phyloP scores from a whole-genome alignment of 2,113 vertebrate species.

The Varanus komodoensis region DNA sequence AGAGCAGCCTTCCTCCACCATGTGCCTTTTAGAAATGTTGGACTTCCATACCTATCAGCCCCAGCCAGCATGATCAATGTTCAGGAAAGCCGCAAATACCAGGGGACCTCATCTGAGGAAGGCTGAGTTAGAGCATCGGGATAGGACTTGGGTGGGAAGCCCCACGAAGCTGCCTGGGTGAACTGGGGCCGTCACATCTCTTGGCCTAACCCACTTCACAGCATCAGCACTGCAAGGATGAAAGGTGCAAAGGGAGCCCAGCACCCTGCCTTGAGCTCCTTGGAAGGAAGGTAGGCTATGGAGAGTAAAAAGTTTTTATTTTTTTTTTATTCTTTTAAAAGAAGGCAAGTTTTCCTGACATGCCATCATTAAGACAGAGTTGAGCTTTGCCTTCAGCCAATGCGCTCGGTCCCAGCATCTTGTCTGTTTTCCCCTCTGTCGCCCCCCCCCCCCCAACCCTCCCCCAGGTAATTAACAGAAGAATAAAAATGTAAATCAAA shows the following conservation, averaged over 20 bases:
- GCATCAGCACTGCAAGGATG: background rate
- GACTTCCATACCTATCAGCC: too few relatives aligned
- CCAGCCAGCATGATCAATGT: too few relatives aligned
- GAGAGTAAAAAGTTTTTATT: background rate
- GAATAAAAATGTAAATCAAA: slow-evolving; percentile 70
- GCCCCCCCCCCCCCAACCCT: background rate
- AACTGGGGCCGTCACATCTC: background rate
- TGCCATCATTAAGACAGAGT: background rate
- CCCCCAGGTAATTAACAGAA: slow-evolving; percentile 44
- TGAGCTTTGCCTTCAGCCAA: slow-evolving; percentile 39
- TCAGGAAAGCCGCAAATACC: too few relatives aligned
- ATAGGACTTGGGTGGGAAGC: background rate
- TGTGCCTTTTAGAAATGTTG: too few relatives aligned
- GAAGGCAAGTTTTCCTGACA: background rate
- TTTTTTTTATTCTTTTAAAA: too few relatives aligned
- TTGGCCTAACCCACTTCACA: background rate
- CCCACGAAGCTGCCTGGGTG: background rate
- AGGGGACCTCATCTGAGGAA: too few relatives aligned
- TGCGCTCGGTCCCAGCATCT: slow-evolving; percentile 41
- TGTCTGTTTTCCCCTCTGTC: slow-evolving; percentile 18
- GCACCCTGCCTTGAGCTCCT: background rate
- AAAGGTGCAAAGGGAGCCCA: background rate
- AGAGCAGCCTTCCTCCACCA: too few relatives aligned
- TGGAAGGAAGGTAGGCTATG: background rate
- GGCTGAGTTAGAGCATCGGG: background rate